Percentiles rank a stretch among this genome's conserved stretches.
Conservation (phyloP, 2,113 vertebrate genomes). For the Caloenas nicobarica region DNA sequence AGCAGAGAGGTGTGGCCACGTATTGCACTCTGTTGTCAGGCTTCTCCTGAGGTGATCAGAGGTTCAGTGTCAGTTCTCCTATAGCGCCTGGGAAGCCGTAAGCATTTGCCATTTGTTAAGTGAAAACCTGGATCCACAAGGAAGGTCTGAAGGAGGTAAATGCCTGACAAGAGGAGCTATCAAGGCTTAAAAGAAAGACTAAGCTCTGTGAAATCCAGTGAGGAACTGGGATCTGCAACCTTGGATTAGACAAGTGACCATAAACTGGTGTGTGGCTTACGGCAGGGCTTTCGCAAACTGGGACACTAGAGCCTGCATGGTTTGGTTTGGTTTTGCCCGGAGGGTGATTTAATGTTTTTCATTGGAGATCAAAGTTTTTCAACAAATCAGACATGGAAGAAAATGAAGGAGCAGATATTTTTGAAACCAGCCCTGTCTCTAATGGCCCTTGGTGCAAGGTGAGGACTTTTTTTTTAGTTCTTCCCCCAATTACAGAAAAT, state of each 20-base stretch:
- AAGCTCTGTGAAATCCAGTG: background rate
- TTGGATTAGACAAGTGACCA: conserved; percentile 33
- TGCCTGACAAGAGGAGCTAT: background rate
- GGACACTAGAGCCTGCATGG: background rate
- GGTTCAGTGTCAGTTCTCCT: background rate
- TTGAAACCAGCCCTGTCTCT: conserved; percentile 21
- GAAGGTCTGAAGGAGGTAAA: background rate
- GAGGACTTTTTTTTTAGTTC: background rate
- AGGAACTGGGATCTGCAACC: background rate
- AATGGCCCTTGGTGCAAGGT: conserved; percentile 71
- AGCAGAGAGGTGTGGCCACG: conserved; percentile 49
- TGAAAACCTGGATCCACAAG: background rate
- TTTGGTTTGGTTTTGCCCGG: background rate
- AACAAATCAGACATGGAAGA: conserved; percentile 65
- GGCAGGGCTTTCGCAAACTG: background rate
- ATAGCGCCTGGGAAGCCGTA: background rate
- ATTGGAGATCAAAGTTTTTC: conserved; percentile 33
- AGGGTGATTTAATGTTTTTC: conserved; percentile 37
- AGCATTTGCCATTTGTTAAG: background rate
- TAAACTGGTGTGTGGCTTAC: background rate
- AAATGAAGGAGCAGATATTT: conserved; percentile 48
- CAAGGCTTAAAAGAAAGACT: background rate
- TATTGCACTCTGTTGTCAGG: conserved; percentile 21
- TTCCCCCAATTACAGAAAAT: background rate
- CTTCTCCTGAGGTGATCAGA: conserved; percentile 2